Percentiles rank a stretch among this genome's conserved stretches.
These are phyloP conservation scores for Styela plicata DNA, from an alignment of 23 tunicate genomes.

Conservation along the genomic window DNA sequence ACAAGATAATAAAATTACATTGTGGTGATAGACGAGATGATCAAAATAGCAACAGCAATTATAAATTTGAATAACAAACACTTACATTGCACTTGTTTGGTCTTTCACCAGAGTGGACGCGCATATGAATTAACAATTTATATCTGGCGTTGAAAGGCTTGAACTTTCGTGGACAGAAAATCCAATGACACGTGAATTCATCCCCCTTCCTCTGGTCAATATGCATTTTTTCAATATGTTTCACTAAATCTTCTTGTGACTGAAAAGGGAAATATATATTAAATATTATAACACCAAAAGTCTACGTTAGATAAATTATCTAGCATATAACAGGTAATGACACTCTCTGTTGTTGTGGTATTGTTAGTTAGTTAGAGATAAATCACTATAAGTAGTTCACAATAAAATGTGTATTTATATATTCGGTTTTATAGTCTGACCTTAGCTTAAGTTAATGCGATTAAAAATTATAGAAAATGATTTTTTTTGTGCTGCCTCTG, in stretches of 20 bases:
- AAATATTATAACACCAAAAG: no score
- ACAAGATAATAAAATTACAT: neutral
- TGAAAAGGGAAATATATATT: no score
- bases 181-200: constrained; percentile 85
- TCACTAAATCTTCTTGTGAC: constrained; percentile 79
- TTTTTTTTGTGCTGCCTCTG: no score
- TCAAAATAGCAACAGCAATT: neutral
- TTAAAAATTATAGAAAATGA: no score
- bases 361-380: no score
- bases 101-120: constrained; percentile 94
- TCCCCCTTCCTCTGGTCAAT: constrained; percentile 93
- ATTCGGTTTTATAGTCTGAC: no score
- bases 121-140: constrained; percentile 84
- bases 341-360: neutral
- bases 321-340: neutral
- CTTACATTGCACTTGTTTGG: constrained; percentile 95
- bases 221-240: constrained; percentile 86
- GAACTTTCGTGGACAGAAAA: constrained; percentile 60
- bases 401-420: no score
- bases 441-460: no score
- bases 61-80: constrained; percentile 1
- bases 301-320: no score
- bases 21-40: neutral
- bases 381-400: no score
- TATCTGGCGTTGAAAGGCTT: constrained; percentile 95